Evolutionary conservation across 1,140 invertebrate species (phyloP), one percentile per base, ranked within the genome.

Genomic region (Pteromalus puparum): DNA sequence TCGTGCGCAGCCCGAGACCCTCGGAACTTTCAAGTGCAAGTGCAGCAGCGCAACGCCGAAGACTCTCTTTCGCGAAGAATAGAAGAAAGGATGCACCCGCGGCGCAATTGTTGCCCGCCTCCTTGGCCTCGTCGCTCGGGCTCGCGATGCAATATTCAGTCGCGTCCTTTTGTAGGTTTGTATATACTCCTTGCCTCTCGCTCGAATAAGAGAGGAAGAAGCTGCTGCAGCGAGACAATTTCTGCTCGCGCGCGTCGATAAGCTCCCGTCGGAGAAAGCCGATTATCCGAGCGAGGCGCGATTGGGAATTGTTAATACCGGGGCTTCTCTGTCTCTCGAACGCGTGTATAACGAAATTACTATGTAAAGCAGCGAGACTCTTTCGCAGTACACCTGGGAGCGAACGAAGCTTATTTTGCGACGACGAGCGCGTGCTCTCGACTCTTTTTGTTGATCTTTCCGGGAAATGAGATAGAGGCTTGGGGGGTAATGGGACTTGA

Each of bases 401-500:
- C 21, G 26, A 53, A 5, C 48, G 30, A 78, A 78, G 15, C 46
- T 77, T 77, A 77, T 77, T 77, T 34, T 13, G 26, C 77, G 34
- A 70, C 38, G 67, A 28, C 24, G 67, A 26, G 21, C 1, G n/a
- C 26, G 26, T n/a, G 7, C 21, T 48, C 13, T 18, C 46, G 67
- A 6, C 10, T 77, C 30, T 24, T 72, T 67, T 70, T 70, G 28
- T 26, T 53, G 79, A 48, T 21, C 42, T 73, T 73, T 13, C 67
- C 1, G n/a, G 38, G 34, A 74, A 34, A 34, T 42, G 68, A 26
- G 26, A 38, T 18, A 42, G 73, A 74, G 21, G 13, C 21, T 38
- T n/a, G n/a, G 15, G 4, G 46, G 81, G 5, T 75, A 82, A 82
- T 82, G 81, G 48, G 74, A 74, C 26, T 75, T 82, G 48, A 82